Base-by-base conservation (phyloP, 2,797 vertebrate genomes). In the Euthynnus affinis region DNA sequence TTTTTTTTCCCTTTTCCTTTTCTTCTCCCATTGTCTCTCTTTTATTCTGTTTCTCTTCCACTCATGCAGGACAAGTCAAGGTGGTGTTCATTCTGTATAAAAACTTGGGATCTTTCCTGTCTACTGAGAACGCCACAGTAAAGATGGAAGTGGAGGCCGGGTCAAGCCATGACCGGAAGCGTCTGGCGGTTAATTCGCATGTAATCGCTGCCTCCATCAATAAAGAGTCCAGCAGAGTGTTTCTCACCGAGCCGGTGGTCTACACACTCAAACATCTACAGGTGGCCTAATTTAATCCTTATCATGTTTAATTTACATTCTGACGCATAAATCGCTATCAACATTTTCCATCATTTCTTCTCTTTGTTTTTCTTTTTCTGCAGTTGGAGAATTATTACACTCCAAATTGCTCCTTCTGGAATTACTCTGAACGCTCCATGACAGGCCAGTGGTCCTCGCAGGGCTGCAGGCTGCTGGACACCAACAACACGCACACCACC, bases 401-500 rank as follows among this genome's bases (percentile, higher is more conserved):
- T 34, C 97, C 97, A 17, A 99, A 98, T 90, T 99, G 98, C 87
- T 98, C 98, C 1, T 99, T 99, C 95, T 99, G 98, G 98, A 98
- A 99, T 90, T 99, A 99, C 93, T 98, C 97, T 0, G 97, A 98
- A 91, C 96, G 97, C 25, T 97, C 97, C 70, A 99, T 98, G 98
- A 96, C 95, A 20, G 97, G 97, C 70, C 97, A 97, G 91, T 99
- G 98, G 97, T 98, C 97, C 0, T 97, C 97, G 0, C 97, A 98
- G 91, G 98, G 97, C 93, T 99, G 98, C 88, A 94, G 96, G 76
- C 94, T 98, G 86, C 91, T 98, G 82, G 95, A 96, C 71, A 96
- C 96, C 89, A 98, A 98, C 95, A 94, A 85, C 93, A 98, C 97
- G 0, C 97, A 98, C 91, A 98, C 97, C 82, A 96, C 96, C 18